Base-by-base conservation (phyloP, 1,140 invertebrate genomes). In the Plectrocnemia conspersa region DNA sequence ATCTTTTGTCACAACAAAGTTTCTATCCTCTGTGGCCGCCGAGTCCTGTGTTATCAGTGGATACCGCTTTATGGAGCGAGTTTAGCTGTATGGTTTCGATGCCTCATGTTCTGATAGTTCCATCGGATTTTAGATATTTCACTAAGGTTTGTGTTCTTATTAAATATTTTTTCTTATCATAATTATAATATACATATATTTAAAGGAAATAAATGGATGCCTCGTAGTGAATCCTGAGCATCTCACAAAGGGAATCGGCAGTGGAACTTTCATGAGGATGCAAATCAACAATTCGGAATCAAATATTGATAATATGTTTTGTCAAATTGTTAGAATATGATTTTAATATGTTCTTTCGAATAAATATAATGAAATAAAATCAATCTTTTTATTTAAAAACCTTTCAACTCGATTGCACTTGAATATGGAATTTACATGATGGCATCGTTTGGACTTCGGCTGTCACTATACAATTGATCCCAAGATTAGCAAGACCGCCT, bases 371-470 rank as follows among this genome's bases (percentile, higher is more conserved):
- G 21, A 44, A 19, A 44, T 23, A 5, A 44, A 3, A 6, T 2
- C 10, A 19, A 2, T 44, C 2, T 13, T 44, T 4, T 23, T 19
- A 46, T 10, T 53, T 23, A 35, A 22, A 50, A 49, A 35, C 55
- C 11, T 52, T 58, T 58, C 53, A 57, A 36, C 52, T 54, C n/a
- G 36, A 13, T 69, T 86, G 84, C 11, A 91, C 85, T 77, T 89
- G 84, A 65, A 96, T 91, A 69, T 97, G 90, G 73, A 92, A 96
- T 83, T 92, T 93, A 77, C 93, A 97, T 29, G 86, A 87, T 29
- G 97, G 96, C 81, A 98, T 86, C 38, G 81, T 80, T 59, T 89
- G 85, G 10, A 97, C 86, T 76, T 98, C 94, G 9, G 93, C 93
- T 16, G 91, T 97, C 0, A 99, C 95, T 22, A 93, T 84, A 70